Percentiles rank a stretch among this genome's conserved stretches.
These are phyloP conservation scores for Leuctra nigra DNA, from an alignment of 2,888 invertebrate genomes.

Conservation along the genomic window DNA sequence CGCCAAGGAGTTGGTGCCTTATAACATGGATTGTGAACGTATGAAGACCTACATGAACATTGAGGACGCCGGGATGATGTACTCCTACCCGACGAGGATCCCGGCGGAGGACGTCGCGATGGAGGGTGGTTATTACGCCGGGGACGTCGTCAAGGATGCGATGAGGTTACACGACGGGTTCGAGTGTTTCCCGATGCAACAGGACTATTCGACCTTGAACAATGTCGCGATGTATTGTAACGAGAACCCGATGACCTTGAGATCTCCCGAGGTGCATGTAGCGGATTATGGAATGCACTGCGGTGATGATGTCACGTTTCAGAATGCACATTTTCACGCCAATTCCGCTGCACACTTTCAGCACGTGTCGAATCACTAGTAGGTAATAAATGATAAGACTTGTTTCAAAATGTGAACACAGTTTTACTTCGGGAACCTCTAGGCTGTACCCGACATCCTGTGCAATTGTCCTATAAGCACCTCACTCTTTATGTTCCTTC, in stretches of 20 bases:
- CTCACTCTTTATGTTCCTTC: too few species aligned
- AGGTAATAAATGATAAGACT: too few species aligned
- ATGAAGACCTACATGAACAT: conserved; percentile 14
- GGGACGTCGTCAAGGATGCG: background rate
- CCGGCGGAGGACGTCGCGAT: background rate
- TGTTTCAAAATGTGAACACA: too few species aligned
- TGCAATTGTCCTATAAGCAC: too few species aligned
- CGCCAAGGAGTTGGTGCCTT: background rate
- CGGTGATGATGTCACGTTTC: conserved; percentile 9
- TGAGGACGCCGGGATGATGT: conserved; percentile 4
- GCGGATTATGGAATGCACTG: conserved; percentile 17
- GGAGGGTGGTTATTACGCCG: background rate
- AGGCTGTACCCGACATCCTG: too few species aligned
- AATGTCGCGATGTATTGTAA: background rate
- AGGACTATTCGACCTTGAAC: background rate
- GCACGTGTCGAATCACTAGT: conserved; percentile 11
- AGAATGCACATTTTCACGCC: conserved; percentile 6
- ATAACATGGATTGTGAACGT: conserved; percentile 6
- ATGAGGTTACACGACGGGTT: background rate
- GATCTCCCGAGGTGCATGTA: background rate
- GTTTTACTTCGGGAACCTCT: too few species aligned
- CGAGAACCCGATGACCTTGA: background rate
- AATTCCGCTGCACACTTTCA: conserved; percentile 6
- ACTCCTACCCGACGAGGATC: background rate
- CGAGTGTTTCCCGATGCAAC: background rate